phyloP scores from a whole-genome alignment of 2,888 invertebrate species.

The Habrosyne pyritoides region DNA sequence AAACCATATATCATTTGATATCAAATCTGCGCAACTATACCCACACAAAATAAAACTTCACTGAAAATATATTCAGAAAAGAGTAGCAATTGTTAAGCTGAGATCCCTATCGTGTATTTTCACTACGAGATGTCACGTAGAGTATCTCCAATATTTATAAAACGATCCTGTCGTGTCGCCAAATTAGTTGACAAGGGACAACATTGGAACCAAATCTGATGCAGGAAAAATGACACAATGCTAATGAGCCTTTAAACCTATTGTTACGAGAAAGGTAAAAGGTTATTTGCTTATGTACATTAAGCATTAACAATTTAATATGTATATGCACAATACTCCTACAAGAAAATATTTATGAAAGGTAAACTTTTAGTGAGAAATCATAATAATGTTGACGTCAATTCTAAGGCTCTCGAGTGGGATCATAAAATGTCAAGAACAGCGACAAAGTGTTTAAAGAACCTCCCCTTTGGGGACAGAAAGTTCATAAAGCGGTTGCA shows the following conservation, averaged over 20 bases:
- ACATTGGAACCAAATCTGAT: background rate
- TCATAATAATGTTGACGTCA: constrained; percentile 10
- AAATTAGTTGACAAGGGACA: constrained; percentile 1
- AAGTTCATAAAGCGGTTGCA: constrained; percentile 51
- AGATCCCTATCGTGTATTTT: background rate
- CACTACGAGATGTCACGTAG: background rate
- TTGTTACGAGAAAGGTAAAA: background rate
- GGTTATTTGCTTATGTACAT: background rate
- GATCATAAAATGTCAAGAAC: constrained; percentile 38
- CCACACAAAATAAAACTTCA: too few relatives aligned
- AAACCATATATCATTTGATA: background rate
- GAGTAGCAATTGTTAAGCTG: background rate
- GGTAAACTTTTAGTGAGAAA: constrained; percentile 1
- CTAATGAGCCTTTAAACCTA: background rate
- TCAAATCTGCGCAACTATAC: background rate
- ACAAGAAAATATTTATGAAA: background rate
- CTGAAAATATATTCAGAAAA: background rate
- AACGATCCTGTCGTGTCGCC: constrained; percentile 12
- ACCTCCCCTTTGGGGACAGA: constrained; percentile 42
- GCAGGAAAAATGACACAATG: background rate
- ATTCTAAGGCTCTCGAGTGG: constrained; percentile 16
- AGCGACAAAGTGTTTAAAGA: constrained; percentile 45
- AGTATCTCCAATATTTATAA: background rate
- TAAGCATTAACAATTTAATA: too few relatives aligned
- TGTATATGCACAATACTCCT: too few relatives aligned